Percentiles rank a stretch among this genome's conserved stretches.
Evolutionary conservation across 2,888 invertebrate genomes (phyloP).

Genomic region (Lomographa bimaculata): DNA sequence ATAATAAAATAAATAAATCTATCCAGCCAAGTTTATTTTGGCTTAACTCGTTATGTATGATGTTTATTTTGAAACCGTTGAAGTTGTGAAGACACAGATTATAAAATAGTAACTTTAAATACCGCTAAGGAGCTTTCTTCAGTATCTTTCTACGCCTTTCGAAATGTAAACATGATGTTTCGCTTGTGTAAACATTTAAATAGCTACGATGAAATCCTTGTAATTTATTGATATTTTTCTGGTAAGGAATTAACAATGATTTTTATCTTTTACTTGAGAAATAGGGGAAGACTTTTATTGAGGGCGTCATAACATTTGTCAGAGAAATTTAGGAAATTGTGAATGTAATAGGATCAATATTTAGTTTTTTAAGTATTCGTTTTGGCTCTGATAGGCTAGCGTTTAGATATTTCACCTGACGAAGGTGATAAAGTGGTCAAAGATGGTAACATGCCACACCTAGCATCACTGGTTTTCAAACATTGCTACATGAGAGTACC

Average conservation of each 20-base stretch:
- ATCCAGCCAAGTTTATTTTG: constrained; percentile 43
- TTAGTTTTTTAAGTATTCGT: no score
- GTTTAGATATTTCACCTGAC: no score
- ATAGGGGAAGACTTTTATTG: constrained; percentile 10
- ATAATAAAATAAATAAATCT: constrained; percentile 33
- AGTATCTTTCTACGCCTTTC: constrained; percentile 26
- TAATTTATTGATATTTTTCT: constrained; percentile 25
- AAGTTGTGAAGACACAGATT: constrained; percentile 9
- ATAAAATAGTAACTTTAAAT: no score
- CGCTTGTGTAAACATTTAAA: constrained; percentile 42
- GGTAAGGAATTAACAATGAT: constrained; percentile 4
- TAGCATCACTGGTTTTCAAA: no score
- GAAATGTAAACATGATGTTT: constrained; percentile 43
- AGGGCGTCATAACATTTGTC: neutral
- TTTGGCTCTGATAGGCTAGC: no score
- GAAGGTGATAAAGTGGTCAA: no score
- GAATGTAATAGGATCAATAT: no score
- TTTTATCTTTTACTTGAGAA: constrained; percentile 8
- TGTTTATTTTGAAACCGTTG: constrained; percentile 47
- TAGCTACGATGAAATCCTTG: constrained; percentile 24
- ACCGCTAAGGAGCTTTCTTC: no score
- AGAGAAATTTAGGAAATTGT: neutral
- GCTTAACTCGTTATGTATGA: constrained; percentile 41
- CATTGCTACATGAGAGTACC: no score
- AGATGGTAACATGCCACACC: no score